These are phyloP conservation scores for Aldabrachelys gigantea DNA, from an alignment of 2,113 vertebrate species.

Conservation along the genomic window DNA sequence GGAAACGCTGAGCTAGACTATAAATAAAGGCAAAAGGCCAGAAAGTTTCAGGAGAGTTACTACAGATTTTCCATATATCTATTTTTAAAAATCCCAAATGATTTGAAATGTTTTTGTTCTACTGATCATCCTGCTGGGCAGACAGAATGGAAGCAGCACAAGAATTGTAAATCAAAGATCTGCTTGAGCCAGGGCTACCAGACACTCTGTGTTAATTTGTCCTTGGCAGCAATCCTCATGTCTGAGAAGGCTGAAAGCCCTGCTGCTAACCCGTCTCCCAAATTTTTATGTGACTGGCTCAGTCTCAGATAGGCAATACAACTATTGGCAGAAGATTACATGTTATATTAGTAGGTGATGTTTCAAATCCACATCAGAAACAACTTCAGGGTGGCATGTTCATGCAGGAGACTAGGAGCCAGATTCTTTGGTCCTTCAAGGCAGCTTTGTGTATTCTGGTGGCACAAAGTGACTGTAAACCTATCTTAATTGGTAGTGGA, in stretches of 20 bases:
- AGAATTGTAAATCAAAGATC: not conserved
- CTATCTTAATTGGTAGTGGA: not conserved
- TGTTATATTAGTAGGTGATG: not conserved
- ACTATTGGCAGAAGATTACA: conserved; percentile 1
- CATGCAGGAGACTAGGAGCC: not conserved
- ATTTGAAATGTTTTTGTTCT: not conserved
- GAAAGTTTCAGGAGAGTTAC: not conserved
- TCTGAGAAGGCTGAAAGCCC: not conserved
- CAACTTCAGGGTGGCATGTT: not conserved
- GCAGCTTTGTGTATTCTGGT: not conserved
- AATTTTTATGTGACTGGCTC: conserved; percentile 22
- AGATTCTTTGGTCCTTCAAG: not conserved
- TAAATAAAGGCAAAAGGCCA: not conserved
- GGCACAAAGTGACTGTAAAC: not conserved
- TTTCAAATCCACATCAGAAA: not conserved
- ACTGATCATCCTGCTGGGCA: not conserved
- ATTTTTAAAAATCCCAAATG: not conserved
- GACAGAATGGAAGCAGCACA: not conserved
- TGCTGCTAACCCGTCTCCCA: not conserved
- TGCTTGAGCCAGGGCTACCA: not conserved
- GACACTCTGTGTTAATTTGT: not conserved
- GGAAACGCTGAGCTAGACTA: not conserved
- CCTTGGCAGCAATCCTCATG: not conserved
- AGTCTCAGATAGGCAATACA: not conserved
- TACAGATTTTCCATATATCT: not conserved